Conservation (phyloP, 2,797 vertebrate genomes). For the Euthynnus affinis region DNA sequence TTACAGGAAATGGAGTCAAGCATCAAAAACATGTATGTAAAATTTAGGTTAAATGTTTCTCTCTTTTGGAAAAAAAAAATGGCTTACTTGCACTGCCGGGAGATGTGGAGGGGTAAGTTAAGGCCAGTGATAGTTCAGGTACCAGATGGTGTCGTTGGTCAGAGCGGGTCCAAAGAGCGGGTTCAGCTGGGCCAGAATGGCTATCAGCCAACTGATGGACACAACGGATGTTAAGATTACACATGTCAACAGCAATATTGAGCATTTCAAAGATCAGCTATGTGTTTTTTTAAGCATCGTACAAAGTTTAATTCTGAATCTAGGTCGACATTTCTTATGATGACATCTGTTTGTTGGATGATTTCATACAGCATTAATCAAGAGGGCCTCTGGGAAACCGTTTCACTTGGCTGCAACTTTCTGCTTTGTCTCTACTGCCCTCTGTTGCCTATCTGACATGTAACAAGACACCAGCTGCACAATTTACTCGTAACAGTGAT, state of each 20-base stretch:
- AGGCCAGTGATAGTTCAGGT: conserved; percentile 91
- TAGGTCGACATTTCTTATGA: background rate
- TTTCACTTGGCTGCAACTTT: conserved; percentile 9
- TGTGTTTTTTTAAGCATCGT: background rate
- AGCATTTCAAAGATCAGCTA: background rate
- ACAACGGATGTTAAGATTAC: conserved; percentile 49
- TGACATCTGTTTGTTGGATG: background rate
- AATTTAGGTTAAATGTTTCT: background rate
- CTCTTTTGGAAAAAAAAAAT: background rate
- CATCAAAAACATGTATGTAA: background rate
- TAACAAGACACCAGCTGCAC: conserved; percentile 48
- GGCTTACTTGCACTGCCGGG: conserved; percentile 53
- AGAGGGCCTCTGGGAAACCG: background rate
- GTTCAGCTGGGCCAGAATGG: conserved; percentile 96
- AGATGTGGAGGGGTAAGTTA: conserved; percentile 68
- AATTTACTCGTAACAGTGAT: background rate
- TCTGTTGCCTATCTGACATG: conserved; percentile 49
- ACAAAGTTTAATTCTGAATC: background rate
- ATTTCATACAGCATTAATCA: background rate
- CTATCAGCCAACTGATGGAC: conserved; percentile 95
- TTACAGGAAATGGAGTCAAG: background rate
- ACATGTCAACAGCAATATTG: background rate
- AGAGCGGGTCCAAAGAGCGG: conserved; percentile 94
- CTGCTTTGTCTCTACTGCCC: conserved; percentile 57
- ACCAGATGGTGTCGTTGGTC: conserved; percentile 92